These are phyloP conservation scores for Mohoua ochrocephala DNA, from an alignment of 2,113 vertebrate genomes.

Conservation along the genomic window DNA sequence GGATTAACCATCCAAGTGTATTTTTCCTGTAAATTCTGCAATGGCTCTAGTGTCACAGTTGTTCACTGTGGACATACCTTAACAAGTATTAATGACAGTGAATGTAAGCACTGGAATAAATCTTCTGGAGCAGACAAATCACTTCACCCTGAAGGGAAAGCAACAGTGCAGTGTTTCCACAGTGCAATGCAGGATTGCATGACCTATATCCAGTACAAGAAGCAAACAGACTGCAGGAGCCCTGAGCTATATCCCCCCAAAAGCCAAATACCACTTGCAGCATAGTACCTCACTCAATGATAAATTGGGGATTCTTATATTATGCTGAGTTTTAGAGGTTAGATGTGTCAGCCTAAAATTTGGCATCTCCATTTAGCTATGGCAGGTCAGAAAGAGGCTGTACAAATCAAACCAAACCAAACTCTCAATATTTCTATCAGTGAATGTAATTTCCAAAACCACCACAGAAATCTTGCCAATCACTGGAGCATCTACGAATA, in stretches of 20 bases:
- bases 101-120: neutral
- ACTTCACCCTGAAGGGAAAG: neutral
- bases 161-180: neutral
- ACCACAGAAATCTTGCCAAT: neutral
- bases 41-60: neutral
- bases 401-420: neutral
- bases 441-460: neutral
- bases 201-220: neutral
- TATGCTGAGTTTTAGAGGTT: neutral
- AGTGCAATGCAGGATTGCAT: neutral
- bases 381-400: neutral
- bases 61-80: neutral
- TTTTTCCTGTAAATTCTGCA: neutral
- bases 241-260: neutral
- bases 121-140: neutral
- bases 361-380: neutral
- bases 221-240: neutral
- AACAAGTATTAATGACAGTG: neutral
- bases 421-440: neutral
- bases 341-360: neutral
- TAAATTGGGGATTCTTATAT: neutral
- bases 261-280: neutral
- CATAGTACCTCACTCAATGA: neutral
- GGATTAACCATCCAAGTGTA: neutral
- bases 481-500: neutral